Base-by-base conservation (phyloP, 2,888 invertebrate genomes). In the Chrysomela aeneicollis region DNA sequence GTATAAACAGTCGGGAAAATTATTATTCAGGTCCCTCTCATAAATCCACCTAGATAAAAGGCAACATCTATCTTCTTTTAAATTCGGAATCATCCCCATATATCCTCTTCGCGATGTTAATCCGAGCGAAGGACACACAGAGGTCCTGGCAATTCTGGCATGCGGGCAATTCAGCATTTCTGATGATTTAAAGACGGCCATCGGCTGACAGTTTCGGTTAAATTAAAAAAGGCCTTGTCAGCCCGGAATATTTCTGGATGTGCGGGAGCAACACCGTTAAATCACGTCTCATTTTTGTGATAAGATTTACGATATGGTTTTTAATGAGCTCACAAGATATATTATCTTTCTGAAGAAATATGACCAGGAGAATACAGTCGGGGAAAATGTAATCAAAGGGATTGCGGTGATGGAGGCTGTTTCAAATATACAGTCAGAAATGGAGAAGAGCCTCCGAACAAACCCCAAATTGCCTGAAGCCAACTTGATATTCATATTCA, bases 1-100 rank as follows among this genome's bases (percentile, higher is more conserved):
- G n/a, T n/a, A n/a, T n/a, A n/a, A n/a, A n/a, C n/a, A n/a, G n/a
- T 26, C 26, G 26, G 26, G 26, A 42, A 64, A 78, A 79, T 79
- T 80, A 81, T 81, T 81, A 81, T 81, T 79, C 75, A 74, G 78
- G 75, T 75, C 78, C 15, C 78, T 76, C 79, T 77, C 81, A 81
- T 81, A 81, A 81, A 81, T 81, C 80, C 77, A 76, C 78, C 76
- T 77, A 81, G 80, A 82, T 81, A 82, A 81, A 81, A 80, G 77
- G 78, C 75, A 74, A 80, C 81, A 82, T 82, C 81, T 79, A 82
- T 82, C 82, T 81, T 82, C 81, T 81, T 81, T 81, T 81, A 79
- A 81, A 81, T 75, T 72, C 76, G 76, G 76, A 78, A 79, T 80
- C 79, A 78, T 79, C 78, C 78, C 77, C 79, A 79, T 80, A 80